These are phyloP conservation scores for Callipepla californica DNA, from an alignment of 2,113 vertebrate genomes.

Conservation along the genomic window DNA sequence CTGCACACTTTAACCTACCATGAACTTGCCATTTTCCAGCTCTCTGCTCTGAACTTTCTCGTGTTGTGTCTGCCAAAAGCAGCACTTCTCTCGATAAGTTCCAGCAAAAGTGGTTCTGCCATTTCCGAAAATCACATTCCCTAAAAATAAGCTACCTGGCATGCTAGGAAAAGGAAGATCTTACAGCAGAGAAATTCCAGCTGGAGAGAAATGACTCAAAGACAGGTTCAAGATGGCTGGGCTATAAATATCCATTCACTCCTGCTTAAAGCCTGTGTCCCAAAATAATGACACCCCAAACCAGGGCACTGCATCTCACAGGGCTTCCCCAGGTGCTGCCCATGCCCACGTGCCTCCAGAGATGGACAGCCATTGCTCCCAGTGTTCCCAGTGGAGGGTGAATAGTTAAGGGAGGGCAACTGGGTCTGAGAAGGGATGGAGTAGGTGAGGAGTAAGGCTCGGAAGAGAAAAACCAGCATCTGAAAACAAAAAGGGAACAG, in stretches of 20 bases:
- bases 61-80: background rate
- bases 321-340: background rate
- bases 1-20: background rate
- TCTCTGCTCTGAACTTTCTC: background rate
- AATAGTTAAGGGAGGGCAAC: background rate
- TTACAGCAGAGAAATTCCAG: background rate
- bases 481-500: background rate
- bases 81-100: background rate
- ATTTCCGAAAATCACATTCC: background rate
- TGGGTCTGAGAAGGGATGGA: background rate
- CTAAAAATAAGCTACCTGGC: background rate
- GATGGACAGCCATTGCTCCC: background rate
- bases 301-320: background rate
- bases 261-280: background rate
- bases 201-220: fast-evolving
- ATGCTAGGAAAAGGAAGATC: background rate
- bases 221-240: background rate
- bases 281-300: background rate
- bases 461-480: background rate
- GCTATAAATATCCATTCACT: background rate
- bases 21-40: background rate
- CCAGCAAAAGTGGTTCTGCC: background rate
- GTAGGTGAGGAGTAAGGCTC: background rate
- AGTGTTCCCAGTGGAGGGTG: background rate
- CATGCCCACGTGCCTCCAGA: background rate